Percentiles rank a stretch among this genome's conserved stretches.
Evolutionary conservation across 2,797 vertebrate species (phyloP).

Genomic region (Otolemur crassicaudatus): DNA sequence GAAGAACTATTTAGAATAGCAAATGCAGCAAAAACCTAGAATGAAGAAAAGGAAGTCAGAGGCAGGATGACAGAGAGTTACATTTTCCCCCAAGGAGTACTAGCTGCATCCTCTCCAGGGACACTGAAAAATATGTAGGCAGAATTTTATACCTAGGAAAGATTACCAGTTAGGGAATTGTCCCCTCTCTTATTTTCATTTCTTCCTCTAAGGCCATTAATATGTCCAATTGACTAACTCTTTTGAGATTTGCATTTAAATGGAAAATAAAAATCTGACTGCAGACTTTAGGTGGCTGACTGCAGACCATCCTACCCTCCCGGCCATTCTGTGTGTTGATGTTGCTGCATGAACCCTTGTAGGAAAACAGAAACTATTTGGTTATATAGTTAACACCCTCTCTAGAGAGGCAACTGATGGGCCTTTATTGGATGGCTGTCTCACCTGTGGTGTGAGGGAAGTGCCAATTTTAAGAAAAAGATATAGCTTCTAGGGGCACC

Average conservation of each 20-base stretch:
- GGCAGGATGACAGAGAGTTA: neutral
- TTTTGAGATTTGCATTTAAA: constrained; percentile 57
- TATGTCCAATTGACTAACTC: neutral
- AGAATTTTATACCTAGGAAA: neutral
- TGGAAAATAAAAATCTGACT: constrained; percentile 52
- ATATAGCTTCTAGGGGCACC: neutral
- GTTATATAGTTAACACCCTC: neutral
- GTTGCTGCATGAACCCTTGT: neutral
- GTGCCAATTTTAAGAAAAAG: neutral
- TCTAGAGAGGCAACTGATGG: neutral
- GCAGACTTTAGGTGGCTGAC: neutral
- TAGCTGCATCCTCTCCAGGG: neutral
- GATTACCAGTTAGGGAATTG: neutral
- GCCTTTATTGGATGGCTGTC: neutral
- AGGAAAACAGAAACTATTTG: constrained; percentile 30
- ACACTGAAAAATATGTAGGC: neutral
- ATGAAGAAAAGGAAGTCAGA: neutral
- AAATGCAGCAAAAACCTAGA: neutral
- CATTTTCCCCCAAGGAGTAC: neutral
- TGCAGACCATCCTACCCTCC: neutral
- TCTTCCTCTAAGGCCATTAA: constrained; percentile 3
- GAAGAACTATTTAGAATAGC: neutral
- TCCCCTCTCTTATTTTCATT: neutral
- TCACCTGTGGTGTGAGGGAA: neutral
- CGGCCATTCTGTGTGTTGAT: neutral